Evolutionary conservation across 2,888 invertebrate species (phyloP).

Genomic region (Pantelozetes paolii): DNA sequence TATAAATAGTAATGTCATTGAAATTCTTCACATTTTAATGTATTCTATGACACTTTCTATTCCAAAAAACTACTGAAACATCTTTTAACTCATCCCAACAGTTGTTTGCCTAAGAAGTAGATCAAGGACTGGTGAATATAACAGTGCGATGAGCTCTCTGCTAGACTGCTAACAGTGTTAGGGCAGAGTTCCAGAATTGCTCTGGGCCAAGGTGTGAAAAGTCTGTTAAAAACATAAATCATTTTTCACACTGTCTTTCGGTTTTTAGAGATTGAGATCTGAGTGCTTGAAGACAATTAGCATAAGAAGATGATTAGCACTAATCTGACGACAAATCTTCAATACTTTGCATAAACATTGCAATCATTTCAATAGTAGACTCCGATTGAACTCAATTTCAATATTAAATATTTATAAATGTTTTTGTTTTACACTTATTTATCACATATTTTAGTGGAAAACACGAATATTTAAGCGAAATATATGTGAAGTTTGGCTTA

Average conservation of each 20-base stretch:
- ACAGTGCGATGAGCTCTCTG: not conserved
- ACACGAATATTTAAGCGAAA: not conserved
- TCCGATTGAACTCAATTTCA: slow-evolving; percentile 20
- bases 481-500: not conserved
- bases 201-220: slow-evolving; percentile 29
- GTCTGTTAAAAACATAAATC: not conserved
- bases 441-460: not conserved
- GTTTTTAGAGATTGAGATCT: not conserved
- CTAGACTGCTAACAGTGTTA: not conserved
- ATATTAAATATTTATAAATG: slow-evolving; percentile 1
- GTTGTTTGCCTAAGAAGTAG: not conserved
- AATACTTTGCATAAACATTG: not conserved
- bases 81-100: not conserved
- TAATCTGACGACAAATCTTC: not conserved
- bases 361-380: not conserved
- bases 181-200: slow-evolving; percentile 5
- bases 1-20: slow-evolving; percentile 7
- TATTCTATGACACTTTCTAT: slow-evolving; percentile 17
- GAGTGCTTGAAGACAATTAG: not conserved
- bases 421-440: not conserved
- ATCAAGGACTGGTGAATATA: slow-evolving; percentile 7
- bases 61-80: not conserved
- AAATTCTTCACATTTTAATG: slow-evolving; percentile 5
- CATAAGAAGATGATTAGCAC: not conserved
- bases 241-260: not conserved